Percentiles rank a stretch among this genome's conserved stretches.
These are phyloP conservation scores for Micronycteris hirsuta DNA, from an alignment of 2,113 vertebrate species.

Conservation along the genomic window DNA sequence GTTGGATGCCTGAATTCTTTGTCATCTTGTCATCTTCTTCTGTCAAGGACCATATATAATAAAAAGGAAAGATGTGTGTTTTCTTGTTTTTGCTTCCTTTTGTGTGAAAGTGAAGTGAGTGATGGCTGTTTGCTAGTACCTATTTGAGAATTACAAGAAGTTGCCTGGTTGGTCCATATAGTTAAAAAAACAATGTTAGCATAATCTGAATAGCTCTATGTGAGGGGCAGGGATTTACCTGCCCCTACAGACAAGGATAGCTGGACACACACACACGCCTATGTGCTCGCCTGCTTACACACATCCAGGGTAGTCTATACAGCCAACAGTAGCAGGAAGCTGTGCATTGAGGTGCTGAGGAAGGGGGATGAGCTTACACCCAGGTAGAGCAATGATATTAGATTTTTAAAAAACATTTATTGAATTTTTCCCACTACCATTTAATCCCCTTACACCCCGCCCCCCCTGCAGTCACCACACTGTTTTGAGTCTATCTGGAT, in stretches of 20 bases:
- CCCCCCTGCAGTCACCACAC: too few species aligned
- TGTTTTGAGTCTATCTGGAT: neutral
- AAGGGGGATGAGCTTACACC: neutral
- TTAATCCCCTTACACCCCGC: too few species aligned
- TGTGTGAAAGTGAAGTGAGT: neutral
- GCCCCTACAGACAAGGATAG: neutral
- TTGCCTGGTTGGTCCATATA: neutral
- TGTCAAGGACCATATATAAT: neutral
- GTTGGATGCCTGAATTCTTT: neutral
- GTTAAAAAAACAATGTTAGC: neutral
- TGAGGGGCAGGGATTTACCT: neutral
- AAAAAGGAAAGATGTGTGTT: neutral
- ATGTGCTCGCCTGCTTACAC: accelerated
- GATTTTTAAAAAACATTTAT: too few species aligned
- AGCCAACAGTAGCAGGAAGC: neutral
- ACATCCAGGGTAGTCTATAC: too few species aligned
- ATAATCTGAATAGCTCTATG: neutral
- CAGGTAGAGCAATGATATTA: neutral
- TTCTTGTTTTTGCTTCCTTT: neutral
- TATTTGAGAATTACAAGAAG: neutral
- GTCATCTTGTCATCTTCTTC: neutral
- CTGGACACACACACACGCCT: neutral
- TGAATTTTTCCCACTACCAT: too few species aligned
- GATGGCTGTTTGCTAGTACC: neutral
- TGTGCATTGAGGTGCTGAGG: accelerated